Evolutionary conservation across 1,140 invertebrate species (phyloP), one percentile per base, ranked within the genome.

Genomic region (Sinella curviseta): DNA sequence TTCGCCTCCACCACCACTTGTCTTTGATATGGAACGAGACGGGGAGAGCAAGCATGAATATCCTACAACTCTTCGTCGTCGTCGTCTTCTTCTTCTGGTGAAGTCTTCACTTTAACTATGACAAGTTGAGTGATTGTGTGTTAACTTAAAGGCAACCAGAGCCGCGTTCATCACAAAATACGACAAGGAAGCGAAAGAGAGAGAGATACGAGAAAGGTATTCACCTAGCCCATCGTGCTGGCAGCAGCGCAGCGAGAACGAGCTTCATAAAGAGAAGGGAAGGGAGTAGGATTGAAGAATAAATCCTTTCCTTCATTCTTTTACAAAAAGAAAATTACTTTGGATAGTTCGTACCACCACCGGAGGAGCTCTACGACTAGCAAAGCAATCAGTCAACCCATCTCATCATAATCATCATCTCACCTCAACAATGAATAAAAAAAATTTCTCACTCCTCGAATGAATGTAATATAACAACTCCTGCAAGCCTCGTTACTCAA

Each of bases 71-170:
- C 8, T 20, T 12, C 8, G 8, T 48, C 39, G 39, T 48, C 39
- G 39, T 20, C 39, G 20, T 48, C 39, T 26, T 65, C 57, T 65
- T 17, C 57, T 65, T 65, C 57, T 65, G 16, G 16, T 65, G 24
- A 65, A 65, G 57, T 65, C 57, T 65, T 65, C 57, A 70, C 65
- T 70, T 33, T 70, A 65, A 65, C 57, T 65, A 70, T 70, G 65
- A 70, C 65, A 70, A 70, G 65, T 70, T 70, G 65, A 70, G 65
- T 70, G 65, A 70, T 70, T 70, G 65, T 70, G 65, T 70, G 65
- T 70, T 70, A 70, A 70, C 65, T 70, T 70, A 70, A 70, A 70
- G 31, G 65, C 65, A 16, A 26, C 57, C 39, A n/a, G n/a, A n/a
- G n/a, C n/a, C n/a, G n/a, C n/a, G n/a, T n/a, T n/a, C n/a, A n/a